Base-by-base conservation (phyloP, 2,113 vertebrate species). In the Sturnus vulgaris region DNA sequence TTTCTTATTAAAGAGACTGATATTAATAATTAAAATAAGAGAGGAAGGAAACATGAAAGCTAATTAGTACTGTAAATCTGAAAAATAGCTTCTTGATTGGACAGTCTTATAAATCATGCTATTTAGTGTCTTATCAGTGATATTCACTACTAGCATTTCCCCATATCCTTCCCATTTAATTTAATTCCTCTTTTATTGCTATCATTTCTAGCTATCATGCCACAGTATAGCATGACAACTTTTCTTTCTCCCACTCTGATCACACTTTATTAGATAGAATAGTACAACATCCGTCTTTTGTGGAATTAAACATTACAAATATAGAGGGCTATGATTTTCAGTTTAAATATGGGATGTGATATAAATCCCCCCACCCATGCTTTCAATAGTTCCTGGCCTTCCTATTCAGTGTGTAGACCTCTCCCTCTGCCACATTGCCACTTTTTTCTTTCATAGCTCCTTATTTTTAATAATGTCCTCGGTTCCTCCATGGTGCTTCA, bases 201-300 rank as follows among this genome's bases (percentile, higher is more conserved):
- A 66, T 85, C 90, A 87, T 73, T 94, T 94, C 93, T 91, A 88
- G 75, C 59, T 93, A 61, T 94, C 75, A 35, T 70, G 60, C 78
- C 87, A 63, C 55, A 72, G 40, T 42, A 61, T 19, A 90, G 52
- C 21, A 46, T 76, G 79, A 91, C 55, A 82, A 86, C 46, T 92
- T 82, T 92, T 85, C 69, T 73, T 85, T 88, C 78, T 91, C 89
- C 75, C 79, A 66, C 37, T 84, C 73, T 79, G 78, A 87, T 92
- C 49, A 61, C 70, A 80, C 30, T 71, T 85, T 14, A 65, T 79
- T 76, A 89, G 44, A 73, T n/a, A 82, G 59, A 17, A 70, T 77
- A 85, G 78, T 64, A 78, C 14, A 84, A 82, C 37, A 90, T 65
- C 76, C 10, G 76, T 79, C 31, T 82, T 80, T 28, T 24, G 30